phyloP scores from a whole-genome alignment of 2,113 vertebrate species.

The Microtus pennsylvanicus region DNA sequence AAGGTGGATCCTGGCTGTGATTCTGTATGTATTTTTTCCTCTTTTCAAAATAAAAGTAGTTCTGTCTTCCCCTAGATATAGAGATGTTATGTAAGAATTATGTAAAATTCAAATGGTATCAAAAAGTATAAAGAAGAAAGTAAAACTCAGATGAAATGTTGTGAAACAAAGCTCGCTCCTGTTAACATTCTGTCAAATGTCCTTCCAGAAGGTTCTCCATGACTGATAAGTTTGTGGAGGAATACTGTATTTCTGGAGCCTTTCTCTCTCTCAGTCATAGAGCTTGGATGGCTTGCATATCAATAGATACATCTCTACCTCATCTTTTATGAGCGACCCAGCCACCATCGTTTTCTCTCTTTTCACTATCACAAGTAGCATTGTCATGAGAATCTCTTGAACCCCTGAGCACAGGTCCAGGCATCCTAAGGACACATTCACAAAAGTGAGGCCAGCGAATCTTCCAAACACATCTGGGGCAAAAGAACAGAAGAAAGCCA shows the following conservation, averaged over 20 bases:
- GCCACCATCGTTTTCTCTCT: not conserved
- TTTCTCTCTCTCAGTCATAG: conserved; percentile 29
- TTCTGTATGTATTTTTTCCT: conserved; percentile 46
- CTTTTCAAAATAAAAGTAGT: conserved; percentile 66
- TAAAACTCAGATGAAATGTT: conserved; percentile 35
- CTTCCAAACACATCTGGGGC: not conserved
- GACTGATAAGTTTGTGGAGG: not conserved
- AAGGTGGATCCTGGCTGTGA: conserved; percentile 27
- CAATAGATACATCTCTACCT: not conserved
- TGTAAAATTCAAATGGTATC: conserved; percentile 64
- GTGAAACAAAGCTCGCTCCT: conserved; percentile 26
- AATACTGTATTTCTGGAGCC: not conserved
- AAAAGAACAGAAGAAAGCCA: not conserved
- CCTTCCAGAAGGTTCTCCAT: conserved; percentile 47
- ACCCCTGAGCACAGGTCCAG: not conserved
- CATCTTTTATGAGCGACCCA: not conserved
- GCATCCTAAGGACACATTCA: not conserved
- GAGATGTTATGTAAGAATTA: conserved; percentile 63
- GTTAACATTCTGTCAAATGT: conserved; percentile 14
- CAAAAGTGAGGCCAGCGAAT: not conserved
- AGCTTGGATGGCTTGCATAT: not conserved
- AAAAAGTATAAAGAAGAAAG: conserved; percentile 62
- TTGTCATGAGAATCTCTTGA: not conserved
- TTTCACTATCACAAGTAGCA: not conserved
- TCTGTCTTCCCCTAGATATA: conserved; percentile 40